Evolutionary conservation across 2,888 invertebrate genomes (phyloP), one percentile per base, ranked within the genome.

Genomic region (Drosophila koepferae): DNA sequence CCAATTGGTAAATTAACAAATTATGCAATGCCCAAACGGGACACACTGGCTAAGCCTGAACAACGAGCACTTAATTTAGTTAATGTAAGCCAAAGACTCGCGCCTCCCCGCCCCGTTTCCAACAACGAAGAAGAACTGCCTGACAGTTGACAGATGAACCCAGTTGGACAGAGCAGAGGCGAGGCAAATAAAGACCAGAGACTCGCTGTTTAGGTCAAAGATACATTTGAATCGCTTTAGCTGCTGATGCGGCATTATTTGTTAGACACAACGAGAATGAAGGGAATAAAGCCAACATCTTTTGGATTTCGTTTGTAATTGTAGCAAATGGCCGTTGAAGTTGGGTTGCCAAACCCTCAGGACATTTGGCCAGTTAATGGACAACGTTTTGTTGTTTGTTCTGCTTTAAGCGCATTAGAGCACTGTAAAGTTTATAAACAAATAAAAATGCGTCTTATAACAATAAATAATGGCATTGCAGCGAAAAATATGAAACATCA

Each of bases 71-170:
- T 86, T 83, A 83, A 88, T 88, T 88, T 86, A 88, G 89, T 81
- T 88, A 86, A 86, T 86, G 86, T 64, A 85, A 81, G 61, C 64
- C 54, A 55, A 71, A 71, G 36, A 63, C 46, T 59, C 41, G 18
- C 40, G 18, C 43, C 55, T 48, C 16, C 5, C 28, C 38, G 53
- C 48, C 23, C 5, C 28, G 28, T 28, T 28, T 28, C 28, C 28
- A 28, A 6, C 28, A 28, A 28, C 28, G 28, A 28, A 28, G 38
- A 16, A 46, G 12, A 54, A 51, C 48, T 63, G 49, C 48, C 64
- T 90, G 90, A 91, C 91, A 86, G 83, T 88, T 90, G 90, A 90
- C 90, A 91, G 90, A 91, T 91, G 90, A 91, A 85, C 74, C 82
- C 75, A 67, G 70, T 7, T 74, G 86, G 86, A 82, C 84, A 79